Percentiles rank a stretch among this genome's conserved stretches.
These are phyloP conservation scores for Spondyliosoma cantharus DNA, from an alignment of 2,797 vertebrate species.

Conservation along the genomic window DNA sequence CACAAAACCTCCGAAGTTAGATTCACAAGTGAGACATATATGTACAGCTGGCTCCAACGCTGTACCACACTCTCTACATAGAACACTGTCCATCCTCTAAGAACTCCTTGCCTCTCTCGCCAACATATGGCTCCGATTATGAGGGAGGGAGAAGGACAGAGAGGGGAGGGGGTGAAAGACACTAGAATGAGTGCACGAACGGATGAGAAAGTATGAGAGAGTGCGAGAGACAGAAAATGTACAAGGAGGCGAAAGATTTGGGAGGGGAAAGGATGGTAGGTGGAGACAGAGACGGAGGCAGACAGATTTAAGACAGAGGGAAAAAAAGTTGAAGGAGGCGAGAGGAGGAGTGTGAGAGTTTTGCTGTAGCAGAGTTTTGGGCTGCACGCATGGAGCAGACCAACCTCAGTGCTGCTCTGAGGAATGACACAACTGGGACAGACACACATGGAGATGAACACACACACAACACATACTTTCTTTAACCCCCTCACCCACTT, in stretches of 20 bases:
- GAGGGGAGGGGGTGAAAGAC: conserved; percentile 39
- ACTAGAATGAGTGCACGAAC: conserved; percentile 40
- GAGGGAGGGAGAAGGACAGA: conserved; percentile 61
- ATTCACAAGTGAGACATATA: conserved; percentile 50
- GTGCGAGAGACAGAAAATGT: conserved; percentile 45
- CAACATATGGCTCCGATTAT: conserved; percentile 83
- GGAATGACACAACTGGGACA: conserved; percentile 81
- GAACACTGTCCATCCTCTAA: conserved; percentile 75
- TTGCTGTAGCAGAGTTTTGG: conserved; percentile 75
- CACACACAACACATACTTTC: conserved; percentile 57
- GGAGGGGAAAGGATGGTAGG: conserved; percentile 30
- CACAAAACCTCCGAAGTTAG: conserved; percentile 47
- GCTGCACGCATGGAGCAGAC: conserved; percentile 80
- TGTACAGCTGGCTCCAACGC: conserved; percentile 55
- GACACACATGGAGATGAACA: conserved; percentile 67
- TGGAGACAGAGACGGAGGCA: conserved; percentile 22
- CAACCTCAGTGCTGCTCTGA: conserved; percentile 79
- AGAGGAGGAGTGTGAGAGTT: conserved; percentile 68
- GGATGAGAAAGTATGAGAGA: conserved; percentile 65
- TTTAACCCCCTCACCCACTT: conserved; percentile 64
- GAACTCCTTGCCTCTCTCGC: conserved; percentile 69
- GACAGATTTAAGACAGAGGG: conserved; percentile 41
- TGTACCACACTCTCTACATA: conserved; percentile 58
- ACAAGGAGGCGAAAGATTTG: conserved; percentile 41
- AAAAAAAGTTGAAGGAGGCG: conserved; percentile 52